Conservation (phyloP, 2,888 invertebrate genomes). For the Conus canariensis region DNA sequence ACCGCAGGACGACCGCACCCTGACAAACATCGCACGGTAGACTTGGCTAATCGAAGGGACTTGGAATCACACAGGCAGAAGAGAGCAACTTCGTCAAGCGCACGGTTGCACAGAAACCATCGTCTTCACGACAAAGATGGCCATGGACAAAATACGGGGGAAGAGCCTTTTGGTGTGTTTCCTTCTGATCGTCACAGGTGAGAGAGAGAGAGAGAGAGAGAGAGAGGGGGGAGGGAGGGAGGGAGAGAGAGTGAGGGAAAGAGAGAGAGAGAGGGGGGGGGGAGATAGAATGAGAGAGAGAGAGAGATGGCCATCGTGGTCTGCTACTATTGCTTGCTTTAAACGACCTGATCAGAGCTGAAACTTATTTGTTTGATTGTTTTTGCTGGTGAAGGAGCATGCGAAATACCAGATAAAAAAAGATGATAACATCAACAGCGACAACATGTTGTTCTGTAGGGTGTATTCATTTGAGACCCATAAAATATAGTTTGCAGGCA, state of each 20-base stretch:
- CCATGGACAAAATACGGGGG: too few species aligned
- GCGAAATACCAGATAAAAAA: not conserved
- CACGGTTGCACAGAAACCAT: not conserved
- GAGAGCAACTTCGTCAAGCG: too few species aligned
- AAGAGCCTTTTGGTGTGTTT: not conserved
- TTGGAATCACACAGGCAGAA: too few species aligned
- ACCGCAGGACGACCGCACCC: not conserved
- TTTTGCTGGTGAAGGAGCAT: not conserved
- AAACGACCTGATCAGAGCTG: not conserved
- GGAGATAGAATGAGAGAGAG: conserved; percentile 10
- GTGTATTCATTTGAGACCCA: not conserved
- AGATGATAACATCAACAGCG: not conserved
- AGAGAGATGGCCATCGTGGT: not conserved
- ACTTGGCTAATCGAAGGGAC: too few species aligned
- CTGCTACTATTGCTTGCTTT: too few species aligned
- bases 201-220: conserved; percentile 1
- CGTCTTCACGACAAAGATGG: not conserved
- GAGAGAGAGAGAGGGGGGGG: conserved; percentile 18
- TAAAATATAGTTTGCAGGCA: too few species aligned
- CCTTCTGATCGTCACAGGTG: not conserved
- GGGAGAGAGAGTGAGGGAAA: conserved; percentile 13
- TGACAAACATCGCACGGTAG: not conserved
- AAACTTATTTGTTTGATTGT: not conserved
- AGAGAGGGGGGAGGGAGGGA: not conserved
- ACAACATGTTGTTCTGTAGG: not conserved